Evolutionary conservation across 1,140 invertebrate species (phyloP), one percentile per base, ranked within the genome.

Genomic region (Radopholus similis): DNA sequence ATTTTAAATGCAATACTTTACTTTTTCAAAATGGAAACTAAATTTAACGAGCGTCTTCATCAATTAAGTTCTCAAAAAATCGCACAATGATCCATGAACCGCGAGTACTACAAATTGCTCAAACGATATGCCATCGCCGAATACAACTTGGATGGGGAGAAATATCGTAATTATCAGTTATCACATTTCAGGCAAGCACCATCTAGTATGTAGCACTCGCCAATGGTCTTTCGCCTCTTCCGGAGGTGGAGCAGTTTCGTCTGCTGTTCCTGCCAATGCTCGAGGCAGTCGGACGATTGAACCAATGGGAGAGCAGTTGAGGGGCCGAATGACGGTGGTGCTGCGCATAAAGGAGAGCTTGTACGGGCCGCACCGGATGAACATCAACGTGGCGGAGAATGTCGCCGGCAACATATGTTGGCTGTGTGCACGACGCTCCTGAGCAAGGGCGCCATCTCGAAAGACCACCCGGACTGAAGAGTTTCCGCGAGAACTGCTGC

Each of bases 171-270:
- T 82, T 97, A 95, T 81, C 88, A 90, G 95, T 99, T 67, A 96
- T 99, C 74, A 93, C 92, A 79, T 87, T 99, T 40, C 89, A 89
- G 85, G 88, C 88, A n/a, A n/a, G n/a, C n/a, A n/a, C 79, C 70
- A n/a, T 73, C 42, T 53, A n/a, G 26, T 44, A 18, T 40, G 30
- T 21, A 38, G 51, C 18, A 35, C 28, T 37, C 2, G 47, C 34
- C 4, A 15, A 26, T 64, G n/a, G 15, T 1, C 35, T 28, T 26
- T 21, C 35, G 44, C 35, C 37, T n/a, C 11, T 72, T 83, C 88
- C 97, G 88, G 95, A 98, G 86, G 93, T 98, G 30, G 94, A 98
- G 85, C 95, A 98, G 86, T 99, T 95, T 85, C 92, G 94, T 84
- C 90, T 91, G 81, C 95, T 93, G 83, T 98, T 98, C 84, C 85